Evolutionary conservation across 2,797 vertebrate genomes (phyloP).

Genomic region (Lepilemur ruficaudatus): DNA sequence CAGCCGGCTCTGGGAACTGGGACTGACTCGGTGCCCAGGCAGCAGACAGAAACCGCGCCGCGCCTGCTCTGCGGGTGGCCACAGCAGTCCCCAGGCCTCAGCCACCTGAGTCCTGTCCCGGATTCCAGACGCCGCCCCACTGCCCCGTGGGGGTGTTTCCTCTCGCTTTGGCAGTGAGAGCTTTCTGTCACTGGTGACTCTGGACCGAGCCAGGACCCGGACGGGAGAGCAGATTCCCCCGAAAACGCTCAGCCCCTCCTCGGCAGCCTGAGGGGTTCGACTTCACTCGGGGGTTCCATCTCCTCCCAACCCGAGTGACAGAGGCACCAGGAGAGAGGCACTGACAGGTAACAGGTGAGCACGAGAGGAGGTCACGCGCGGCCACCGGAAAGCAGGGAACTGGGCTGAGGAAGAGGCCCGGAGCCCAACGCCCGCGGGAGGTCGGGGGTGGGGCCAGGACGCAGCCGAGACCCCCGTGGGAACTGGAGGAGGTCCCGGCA

Average conservation of each 20-base stretch:
- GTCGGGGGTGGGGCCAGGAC: not conserved
- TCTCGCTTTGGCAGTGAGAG: not conserved
- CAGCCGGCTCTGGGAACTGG: not conserved
- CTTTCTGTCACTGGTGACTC: not conserved
- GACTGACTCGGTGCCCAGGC: accelerated
- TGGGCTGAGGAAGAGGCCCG: not conserved
- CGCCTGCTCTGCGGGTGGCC: not conserved
- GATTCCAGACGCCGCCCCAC: not conserved
- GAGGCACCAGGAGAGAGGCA: not conserved
- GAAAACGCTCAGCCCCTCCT: not conserved
- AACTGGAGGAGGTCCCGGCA: not conserved
- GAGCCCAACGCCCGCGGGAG: not conserved
- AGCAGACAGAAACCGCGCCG: not conserved
- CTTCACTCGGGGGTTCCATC: not conserved
- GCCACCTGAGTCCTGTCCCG: not conserved
- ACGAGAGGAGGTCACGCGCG: accelerated
- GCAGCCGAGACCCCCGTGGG: not conserved
- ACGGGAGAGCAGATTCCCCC: not conserved
- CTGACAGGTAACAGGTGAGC: not conserved
- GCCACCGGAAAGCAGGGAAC: not conserved
- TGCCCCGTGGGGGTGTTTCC: not conserved
- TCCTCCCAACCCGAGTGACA: not conserved
- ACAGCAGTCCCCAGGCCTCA: not conserved
- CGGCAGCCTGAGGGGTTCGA: not conserved
- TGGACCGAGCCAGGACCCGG: not conserved